A percentile compares a stretch with the other conserved stretches of the same genome.
Conservation (phyloP, 2,888 invertebrate species). For the Noctua janthe region DNA sequence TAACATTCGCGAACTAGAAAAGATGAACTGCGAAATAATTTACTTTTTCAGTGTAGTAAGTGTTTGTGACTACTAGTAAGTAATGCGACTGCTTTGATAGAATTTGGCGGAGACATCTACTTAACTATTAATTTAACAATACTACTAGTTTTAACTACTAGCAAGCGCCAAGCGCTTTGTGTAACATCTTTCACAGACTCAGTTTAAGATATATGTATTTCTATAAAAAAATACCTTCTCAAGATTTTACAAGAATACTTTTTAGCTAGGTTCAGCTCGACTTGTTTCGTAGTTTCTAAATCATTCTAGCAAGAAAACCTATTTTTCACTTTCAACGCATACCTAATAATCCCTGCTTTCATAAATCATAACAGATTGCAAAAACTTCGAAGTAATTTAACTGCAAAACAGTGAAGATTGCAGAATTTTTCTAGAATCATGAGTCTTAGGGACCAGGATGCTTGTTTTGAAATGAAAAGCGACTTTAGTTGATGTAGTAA, state of each 20-base stretch:
- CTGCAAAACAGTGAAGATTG: constrained; percentile 27
- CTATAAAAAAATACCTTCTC: background rate
- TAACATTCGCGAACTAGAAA: background rate
- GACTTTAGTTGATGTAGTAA: background rate
- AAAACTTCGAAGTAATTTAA: constrained; percentile 11
- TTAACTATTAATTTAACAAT: too few species aligned
- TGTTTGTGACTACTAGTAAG: too few species aligned
- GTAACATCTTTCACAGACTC: background rate
- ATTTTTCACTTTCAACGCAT: constrained; percentile 3
- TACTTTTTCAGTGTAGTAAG: too few species aligned
- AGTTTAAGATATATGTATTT: background rate
- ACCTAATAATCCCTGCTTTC: background rate
- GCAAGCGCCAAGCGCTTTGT: background rate
- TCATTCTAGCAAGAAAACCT: background rate
- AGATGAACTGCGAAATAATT: too few species aligned
- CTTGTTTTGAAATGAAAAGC: background rate
- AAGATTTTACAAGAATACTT: background rate
- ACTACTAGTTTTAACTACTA: background rate
- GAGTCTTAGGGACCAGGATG: background rate
- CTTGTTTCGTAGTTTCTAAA: background rate
- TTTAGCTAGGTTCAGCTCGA: background rate
- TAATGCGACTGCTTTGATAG: too few species aligned
- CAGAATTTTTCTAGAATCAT: constrained; percentile 9
- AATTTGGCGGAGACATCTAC: too few species aligned
- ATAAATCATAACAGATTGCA: constrained; percentile 46